Evolutionary conservation across 2,797 vertebrate genomes (phyloP).

Genomic region (Arremon aurantiirostris): DNA sequence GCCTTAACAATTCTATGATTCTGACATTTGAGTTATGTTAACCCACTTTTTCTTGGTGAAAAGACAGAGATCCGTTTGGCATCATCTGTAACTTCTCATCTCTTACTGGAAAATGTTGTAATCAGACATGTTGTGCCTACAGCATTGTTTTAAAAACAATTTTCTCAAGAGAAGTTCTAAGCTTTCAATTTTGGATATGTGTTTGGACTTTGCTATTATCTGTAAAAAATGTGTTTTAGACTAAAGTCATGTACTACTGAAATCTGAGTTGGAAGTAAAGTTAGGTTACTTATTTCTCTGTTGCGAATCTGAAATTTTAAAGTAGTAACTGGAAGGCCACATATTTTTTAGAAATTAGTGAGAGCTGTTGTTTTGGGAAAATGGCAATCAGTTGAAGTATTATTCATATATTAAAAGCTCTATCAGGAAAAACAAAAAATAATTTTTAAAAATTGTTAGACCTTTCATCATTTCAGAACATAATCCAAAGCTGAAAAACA

Average conservation of each 20-base stretch:
- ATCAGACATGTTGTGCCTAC: background rate
- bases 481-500: background rate
- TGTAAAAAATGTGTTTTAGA: background rate
- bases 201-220: background rate
- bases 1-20: rapidly evolving
- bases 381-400: background rate
- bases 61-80: background rate
- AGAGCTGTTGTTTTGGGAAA: background rate
- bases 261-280: background rate
- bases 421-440: background rate
- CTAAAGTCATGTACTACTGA: background rate
- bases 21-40: background rate
- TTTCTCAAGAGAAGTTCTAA: background rate
- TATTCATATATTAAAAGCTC: background rate
- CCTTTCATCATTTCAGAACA: background rate
- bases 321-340: background rate
- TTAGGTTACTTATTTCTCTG: background rate
- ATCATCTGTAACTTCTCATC: background rate
- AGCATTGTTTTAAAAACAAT: background rate
- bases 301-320: background rate
- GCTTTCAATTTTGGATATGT: background rate
- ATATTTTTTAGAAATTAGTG: background rate
- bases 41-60: background rate
- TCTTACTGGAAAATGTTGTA: background rate
- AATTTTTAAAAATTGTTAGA: background rate